These are phyloP conservation scores for Polymixis lichenea DNA, from an alignment of 2,888 invertebrate genomes.

Conservation along the genomic window DNA sequence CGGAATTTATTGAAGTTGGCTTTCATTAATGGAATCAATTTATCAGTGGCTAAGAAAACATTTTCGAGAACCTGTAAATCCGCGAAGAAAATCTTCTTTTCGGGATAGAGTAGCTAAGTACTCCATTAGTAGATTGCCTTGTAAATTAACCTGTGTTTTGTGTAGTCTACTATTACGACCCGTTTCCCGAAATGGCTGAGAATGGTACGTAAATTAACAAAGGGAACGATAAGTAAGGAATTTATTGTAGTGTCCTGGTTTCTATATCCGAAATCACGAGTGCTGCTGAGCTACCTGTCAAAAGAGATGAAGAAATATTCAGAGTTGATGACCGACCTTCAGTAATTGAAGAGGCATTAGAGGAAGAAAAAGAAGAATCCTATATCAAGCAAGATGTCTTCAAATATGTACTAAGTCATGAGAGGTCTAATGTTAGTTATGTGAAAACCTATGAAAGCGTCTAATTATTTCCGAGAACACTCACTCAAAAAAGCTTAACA, in stretches of 20 bases:
- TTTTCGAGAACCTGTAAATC: slow-evolving; percentile 58
- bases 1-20: slow-evolving; percentile 64
- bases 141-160: slow-evolving; percentile 65
- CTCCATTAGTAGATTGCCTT: slow-evolving; percentile 73
- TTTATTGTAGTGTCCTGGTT: slow-evolving; percentile 11
- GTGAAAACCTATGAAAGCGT: slow-evolving; percentile 3
- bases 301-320: background rate
- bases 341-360: background rate
- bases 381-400: background rate
- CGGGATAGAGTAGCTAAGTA: slow-evolving; percentile 59
- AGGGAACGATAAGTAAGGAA: slow-evolving; percentile 19
- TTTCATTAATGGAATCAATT: slow-evolving; percentile 72
- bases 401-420: background rate
- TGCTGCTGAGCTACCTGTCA: background rate
- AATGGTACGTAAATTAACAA: slow-evolving; percentile 24
- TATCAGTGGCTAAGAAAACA: slow-evolving; percentile 70
- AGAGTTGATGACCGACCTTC: background rate
- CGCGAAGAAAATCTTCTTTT: slow-evolving; percentile 61
- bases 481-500: too few relatives aligned
- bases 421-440: background rate
- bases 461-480: slow-evolving; percentile 24
- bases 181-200: slow-evolving; percentile 24
- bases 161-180: slow-evolving; percentile 23
- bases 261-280: too few relatives aligned
- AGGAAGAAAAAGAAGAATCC: background rate